Evolutionary conservation across 2,113 vertebrate species (phyloP).

Genomic region (Psammodynastes pulverulentus): DNA sequence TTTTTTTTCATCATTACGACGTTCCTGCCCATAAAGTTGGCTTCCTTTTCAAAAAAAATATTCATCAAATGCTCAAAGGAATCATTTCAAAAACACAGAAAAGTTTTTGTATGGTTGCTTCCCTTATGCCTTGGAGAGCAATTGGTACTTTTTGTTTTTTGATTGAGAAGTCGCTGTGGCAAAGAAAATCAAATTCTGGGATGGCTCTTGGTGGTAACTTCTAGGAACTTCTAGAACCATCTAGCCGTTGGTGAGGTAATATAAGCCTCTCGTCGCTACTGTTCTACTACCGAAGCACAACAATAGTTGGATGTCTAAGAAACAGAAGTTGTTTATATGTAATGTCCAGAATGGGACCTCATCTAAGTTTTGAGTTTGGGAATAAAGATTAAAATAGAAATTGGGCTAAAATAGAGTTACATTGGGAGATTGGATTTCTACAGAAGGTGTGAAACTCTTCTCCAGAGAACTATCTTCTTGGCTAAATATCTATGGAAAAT

Average conservation of each 20-base stretch:
- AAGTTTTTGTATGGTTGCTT: background rate
- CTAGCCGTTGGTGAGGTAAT: background rate
- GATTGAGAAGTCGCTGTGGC: background rate
- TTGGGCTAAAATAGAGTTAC: background rate
- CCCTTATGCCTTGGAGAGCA: background rate
- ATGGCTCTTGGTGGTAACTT: background rate
- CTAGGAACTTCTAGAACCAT: background rate
- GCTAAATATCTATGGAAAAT: background rate
- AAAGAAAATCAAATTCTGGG: background rate
- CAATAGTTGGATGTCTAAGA: background rate
- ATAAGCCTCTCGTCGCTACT: background rate
- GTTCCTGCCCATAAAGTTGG: background rate
- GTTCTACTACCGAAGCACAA: background rate
- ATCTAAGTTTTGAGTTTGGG: background rate
- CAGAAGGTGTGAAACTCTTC: background rate
- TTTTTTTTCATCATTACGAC: background rate
- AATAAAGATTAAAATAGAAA: background rate
- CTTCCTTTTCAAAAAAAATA: background rate
- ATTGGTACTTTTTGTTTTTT: background rate
- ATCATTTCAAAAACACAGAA: background rate
- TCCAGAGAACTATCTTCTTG: background rate
- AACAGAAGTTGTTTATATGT: background rate
- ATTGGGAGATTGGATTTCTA: background rate
- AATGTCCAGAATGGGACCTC: background rate
- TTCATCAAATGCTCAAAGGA: background rate